Percentiles rank a stretch among this genome's conserved stretches.
Evolutionary conservation across 2,113 vertebrate genomes (phyloP).

Genomic region (Peromyscus maniculatus): DNA sequence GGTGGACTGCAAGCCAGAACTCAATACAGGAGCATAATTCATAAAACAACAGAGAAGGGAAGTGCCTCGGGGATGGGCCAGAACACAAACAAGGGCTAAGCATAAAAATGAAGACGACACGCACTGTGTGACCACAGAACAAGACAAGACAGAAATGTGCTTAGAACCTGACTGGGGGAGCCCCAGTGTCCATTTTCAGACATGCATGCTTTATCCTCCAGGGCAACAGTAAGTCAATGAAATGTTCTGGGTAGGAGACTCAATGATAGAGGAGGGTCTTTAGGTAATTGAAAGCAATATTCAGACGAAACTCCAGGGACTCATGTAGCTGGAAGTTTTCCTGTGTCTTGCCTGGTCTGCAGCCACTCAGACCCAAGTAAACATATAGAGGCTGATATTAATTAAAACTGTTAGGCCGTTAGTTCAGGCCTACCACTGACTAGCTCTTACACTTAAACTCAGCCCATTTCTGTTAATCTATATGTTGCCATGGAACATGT

Average conservation of each 20-base stretch:
- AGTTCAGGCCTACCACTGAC: no score
- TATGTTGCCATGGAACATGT: no score
- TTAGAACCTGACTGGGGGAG: background rate
- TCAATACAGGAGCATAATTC: background rate
- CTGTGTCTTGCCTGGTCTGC: no score
- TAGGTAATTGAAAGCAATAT: background rate
- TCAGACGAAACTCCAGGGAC: background rate
- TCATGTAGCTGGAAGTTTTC: no score
- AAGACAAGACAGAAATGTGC: background rate
- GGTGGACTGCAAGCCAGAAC: background rate
- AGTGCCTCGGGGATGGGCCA: background rate
- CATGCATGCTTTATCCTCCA: no score
- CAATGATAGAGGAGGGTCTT: background rate
- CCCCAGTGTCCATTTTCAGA: background rate
- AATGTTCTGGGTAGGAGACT: background rate
- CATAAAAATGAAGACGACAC: background rate
- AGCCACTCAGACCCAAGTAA: no score
- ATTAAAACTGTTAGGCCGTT: no score
- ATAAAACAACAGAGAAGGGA: conserved; percentile 27
- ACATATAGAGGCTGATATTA: no score
- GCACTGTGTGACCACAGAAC: background rate
- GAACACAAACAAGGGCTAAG: background rate
- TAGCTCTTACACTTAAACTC: no score
- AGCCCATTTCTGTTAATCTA: no score
- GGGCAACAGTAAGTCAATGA: background rate